Conservation (phyloP, 2,113 vertebrate species). For the Syrmaticus mikado region DNA sequence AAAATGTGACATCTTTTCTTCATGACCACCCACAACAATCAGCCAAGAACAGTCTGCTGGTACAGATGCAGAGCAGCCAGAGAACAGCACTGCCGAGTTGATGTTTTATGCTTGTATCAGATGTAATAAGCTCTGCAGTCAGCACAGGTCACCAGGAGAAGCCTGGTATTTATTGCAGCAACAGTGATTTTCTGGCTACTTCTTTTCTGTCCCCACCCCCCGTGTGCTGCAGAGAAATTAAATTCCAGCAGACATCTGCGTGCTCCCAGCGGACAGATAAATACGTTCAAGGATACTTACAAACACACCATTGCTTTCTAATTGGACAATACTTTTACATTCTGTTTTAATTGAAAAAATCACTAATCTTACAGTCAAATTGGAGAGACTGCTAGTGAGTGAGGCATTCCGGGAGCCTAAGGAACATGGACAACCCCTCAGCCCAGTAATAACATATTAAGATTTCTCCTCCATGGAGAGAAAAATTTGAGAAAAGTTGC, state of each 20-base stretch:
- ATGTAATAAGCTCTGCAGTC: slow-evolving; percentile 26
- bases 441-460: not conserved
- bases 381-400: not conserved
- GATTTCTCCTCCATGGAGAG: not conserved
- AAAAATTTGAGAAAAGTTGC: not conserved
- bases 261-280: slow-evolving; percentile 3
- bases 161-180: slow-evolving; percentile 52
- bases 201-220: slow-evolving; percentile 36
- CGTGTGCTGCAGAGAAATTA: slow-evolving; percentile 25
- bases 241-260: slow-evolving; percentile 57
- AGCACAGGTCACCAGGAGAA: slow-evolving; percentile 42
- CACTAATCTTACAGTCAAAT: not conserved
- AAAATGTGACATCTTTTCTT: not conserved
- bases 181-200: slow-evolving; percentile 47
- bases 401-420: not conserved
- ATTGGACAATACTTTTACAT: slow-evolving; percentile 12
- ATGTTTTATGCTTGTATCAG: slow-evolving; percentile 21
- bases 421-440: not conserved
- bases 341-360: not conserved
- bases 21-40: not conserved
- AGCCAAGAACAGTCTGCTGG: not conserved
- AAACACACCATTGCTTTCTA: slow-evolving; percentile 34
- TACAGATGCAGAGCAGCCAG: not conserved
- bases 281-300: slow-evolving; percentile 6
- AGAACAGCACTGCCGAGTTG: not conserved